Percentiles rank a stretch among this genome's conserved stretches.
phyloP scores from a whole-genome alignment of 2,888 invertebrate genomes.

The Anthrax anthrax region DNA sequence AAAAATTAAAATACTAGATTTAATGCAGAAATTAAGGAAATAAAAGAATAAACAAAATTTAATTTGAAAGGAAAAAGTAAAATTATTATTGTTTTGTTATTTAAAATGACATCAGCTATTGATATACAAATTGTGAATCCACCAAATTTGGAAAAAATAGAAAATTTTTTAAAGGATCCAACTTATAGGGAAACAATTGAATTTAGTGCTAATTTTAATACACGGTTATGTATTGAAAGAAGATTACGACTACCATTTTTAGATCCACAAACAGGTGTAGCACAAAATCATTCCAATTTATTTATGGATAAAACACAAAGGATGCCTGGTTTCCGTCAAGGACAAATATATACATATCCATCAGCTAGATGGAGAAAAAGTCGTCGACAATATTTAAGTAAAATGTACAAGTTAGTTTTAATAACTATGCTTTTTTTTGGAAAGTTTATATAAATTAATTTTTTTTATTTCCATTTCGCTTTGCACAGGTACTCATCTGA shows the following conservation, averaged over 20 bases:
- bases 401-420: conserved; percentile 32
- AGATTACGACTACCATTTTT: conserved; percentile 86
- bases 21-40: too few species aligned
- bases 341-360: conserved; percentile 90
- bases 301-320: conserved; percentile 81
- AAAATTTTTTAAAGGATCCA: conserved; percentile 73
- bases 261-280: conserved; percentile 94
- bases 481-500: conserved; percentile 14
- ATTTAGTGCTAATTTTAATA: conserved; percentile 88
- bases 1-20: too few species aligned
- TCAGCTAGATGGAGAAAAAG: conserved; percentile 81
- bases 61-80: too few species aligned
- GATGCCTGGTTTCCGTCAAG: conserved; percentile 75
- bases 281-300: conserved; percentile 83
- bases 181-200: conserved; percentile 85
- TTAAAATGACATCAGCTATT: conserved; percentile 41
- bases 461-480: conserved; percentile 13
- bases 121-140: conserved; percentile 52
- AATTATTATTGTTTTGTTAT: too few species aligned
- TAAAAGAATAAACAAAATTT: too few species aligned
- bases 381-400: conserved; percentile 63
- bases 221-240: conserved; percentile 78
- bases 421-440: neutral
- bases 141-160: conserved; percentile 56
- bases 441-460: neutral